These are phyloP conservation scores for Callyntrura sp. DNA, from an alignment of 2,888 invertebrate species.

Conservation along the genomic window DNA sequence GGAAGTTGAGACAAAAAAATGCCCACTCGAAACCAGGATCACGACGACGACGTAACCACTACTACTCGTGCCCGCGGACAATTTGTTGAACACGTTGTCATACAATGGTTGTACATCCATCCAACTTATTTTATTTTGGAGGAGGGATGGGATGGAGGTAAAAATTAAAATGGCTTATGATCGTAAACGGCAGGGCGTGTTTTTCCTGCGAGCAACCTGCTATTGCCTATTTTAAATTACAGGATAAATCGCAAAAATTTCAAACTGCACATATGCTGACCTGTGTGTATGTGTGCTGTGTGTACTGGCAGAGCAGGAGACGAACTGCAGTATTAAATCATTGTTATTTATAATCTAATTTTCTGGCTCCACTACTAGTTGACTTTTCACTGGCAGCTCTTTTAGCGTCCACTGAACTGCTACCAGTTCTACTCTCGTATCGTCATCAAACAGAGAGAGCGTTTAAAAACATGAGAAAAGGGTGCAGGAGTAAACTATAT, in stretches of 20 bases:
- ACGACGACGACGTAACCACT: neutral
- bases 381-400: too few relatives aligned
- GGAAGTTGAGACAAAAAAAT: neutral
- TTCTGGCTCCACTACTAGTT: constrained; percentile 5
- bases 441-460: constrained; percentile 11
- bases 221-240: neutral
- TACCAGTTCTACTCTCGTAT: neutral
- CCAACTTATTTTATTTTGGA: neutral
- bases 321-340: constrained; percentile 54
- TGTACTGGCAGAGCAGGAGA: neutral
- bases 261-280: too few relatives aligned
- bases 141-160: neutral
- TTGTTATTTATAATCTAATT: constrained; percentile 69
- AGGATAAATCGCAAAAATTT: too few relatives aligned
- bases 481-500: constrained; percentile 9
- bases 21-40: constrained; percentile 38
- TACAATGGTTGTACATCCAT: neutral
- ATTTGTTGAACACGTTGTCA: constrained; percentile 18
- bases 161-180: neutral
- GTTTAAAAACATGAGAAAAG: neutral
- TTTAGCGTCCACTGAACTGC: neutral
- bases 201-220: constrained; percentile 1
- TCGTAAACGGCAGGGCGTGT: neutral
- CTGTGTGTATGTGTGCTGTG: neutral
- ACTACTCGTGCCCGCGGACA: neutral